A percentile compares a stretch with the other conserved stretches of the same genome.
Conservation (phyloP, 2,113 vertebrate species). For the Alethe diademata region DNA sequence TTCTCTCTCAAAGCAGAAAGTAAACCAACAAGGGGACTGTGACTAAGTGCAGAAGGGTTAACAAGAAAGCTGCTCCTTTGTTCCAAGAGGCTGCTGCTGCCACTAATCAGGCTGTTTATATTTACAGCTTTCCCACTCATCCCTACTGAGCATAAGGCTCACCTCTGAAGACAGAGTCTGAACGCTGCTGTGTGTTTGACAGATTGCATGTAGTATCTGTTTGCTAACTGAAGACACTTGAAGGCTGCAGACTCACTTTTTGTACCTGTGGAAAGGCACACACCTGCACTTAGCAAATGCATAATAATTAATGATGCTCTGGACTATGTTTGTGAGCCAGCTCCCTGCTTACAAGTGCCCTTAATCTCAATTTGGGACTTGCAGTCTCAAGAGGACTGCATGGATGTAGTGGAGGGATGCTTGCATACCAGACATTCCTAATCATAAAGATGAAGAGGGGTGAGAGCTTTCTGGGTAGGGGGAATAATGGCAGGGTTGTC, state of each 20-base stretch:
- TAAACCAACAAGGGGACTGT: background rate
- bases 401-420: constrained; percentile 1
- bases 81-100: constrained; percentile 26
- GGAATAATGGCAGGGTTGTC: constrained; percentile 13
- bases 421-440: constrained; percentile 66
- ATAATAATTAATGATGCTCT: background rate
- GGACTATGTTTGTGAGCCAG: background rate
- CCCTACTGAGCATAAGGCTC: background rate
- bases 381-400: background rate
- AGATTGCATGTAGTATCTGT: background rate
- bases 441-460: constrained; percentile 2
- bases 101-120: background rate
- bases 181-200: background rate
- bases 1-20: background rate
- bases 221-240: background rate
- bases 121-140: constrained; percentile 22
- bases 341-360: background rate
- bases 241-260: background rate
- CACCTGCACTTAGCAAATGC: background rate
- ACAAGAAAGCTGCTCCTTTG: background rate
- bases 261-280: background rate
- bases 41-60: background rate
- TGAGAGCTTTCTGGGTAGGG: background rate
- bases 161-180: background rate
- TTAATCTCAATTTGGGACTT: background rate